phyloP scores from a whole-genome alignment of 2,113 vertebrate species.

The Struthio camelus region DNA sequence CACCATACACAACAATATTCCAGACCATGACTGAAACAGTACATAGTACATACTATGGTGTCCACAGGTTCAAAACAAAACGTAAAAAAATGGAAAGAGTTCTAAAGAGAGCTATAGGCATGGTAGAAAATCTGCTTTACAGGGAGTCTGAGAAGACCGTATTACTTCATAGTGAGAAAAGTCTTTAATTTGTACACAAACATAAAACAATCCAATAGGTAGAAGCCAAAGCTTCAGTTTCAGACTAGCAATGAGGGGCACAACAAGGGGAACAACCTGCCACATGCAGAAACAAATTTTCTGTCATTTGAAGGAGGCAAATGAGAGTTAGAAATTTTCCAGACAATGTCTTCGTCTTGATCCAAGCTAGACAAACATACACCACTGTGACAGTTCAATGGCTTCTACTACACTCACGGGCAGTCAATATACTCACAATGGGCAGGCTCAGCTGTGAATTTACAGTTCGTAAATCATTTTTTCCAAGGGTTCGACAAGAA shows the following conservation, averaged over 20 bases:
- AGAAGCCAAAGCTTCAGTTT: background rate
- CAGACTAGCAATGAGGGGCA: background rate
- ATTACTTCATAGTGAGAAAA: background rate
- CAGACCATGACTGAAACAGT: background rate
- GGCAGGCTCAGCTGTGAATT: background rate
- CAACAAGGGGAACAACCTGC: background rate
- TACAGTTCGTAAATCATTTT: background rate
- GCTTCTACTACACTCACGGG: background rate
- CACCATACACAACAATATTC: background rate
- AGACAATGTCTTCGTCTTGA: background rate
- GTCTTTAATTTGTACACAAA: background rate
- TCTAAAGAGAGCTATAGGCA: background rate
- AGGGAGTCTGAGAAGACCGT: background rate
- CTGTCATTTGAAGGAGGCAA: background rate
- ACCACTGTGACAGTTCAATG: background rate
- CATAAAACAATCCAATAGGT: background rate
- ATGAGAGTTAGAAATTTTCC: background rate
- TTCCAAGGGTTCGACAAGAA: background rate
- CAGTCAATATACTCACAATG: background rate
- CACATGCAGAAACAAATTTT: background rate
- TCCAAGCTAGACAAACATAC: background rate
- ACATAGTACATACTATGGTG: background rate
- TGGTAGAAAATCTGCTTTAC: background rate
- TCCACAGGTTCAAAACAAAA: background rate
- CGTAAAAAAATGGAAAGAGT: background rate